Evolutionary conservation across 2,113 vertebrate species (phyloP), one percentile per base, ranked within the genome.

Genomic region (Regulus satrapa): DNA sequence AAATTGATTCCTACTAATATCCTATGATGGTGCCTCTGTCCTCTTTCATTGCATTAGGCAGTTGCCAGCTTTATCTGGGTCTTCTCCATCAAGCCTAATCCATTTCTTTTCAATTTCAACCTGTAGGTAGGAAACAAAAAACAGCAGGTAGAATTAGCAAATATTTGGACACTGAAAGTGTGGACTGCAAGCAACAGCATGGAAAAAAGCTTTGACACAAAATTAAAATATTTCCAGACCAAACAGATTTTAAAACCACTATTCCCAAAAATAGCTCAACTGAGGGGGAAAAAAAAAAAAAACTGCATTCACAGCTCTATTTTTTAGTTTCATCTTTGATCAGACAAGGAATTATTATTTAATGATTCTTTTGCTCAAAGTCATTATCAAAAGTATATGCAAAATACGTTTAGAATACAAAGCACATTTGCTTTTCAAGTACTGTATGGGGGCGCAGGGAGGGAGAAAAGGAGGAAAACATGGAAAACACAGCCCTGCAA

Each of bases 21-120:
- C 62, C 64, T 48, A 9, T 31, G 48, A 86, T 0, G 6, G 31
- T 88, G 66, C 49, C 61, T 89, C 51, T 86, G 45, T 87, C 49
- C 49, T 75, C 54, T 94, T 84, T 94, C 94, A 98, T 85, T 99
- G 99, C 76, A 98, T 98, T 58, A 98, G 88, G 54, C 99, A 99
- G 71, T 97, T 98, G 36, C 98, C 97, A 28, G 98, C 97, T 93
- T 97, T 99, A 88, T 98, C 97, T 41, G 98, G 97, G 91, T 99
- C 99, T 41, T 98, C 98, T 94, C 98, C 98, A 71, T 98, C 98
- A 25, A 98, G 98, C 79, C 98, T 98, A 95, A 99, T 99, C 98
- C 98, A 98, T 93, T 99, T 99, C 98, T 98, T 99, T 96, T 99
- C 99, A 95, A 99, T 99, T 97, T 99, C 99, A 97, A 99, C 98